These are phyloP conservation scores for Syngnathus acus DNA, from an alignment of 2,797 vertebrate species.

Conservation along the genomic window DNA sequence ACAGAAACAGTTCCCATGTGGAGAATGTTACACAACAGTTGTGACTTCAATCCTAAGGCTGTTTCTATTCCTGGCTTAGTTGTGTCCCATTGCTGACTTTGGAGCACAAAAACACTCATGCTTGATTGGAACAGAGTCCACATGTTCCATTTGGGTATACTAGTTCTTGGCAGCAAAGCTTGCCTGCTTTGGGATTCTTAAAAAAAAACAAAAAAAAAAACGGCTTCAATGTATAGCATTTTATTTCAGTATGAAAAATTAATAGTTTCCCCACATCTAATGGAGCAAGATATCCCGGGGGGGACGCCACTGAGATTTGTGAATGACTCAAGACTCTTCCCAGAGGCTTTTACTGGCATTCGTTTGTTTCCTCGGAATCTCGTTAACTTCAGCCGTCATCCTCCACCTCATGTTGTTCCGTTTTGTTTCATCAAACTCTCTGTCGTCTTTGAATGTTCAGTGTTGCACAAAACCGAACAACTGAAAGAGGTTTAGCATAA, in stretches of 20 bases:
- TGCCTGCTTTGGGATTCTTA: background rate
- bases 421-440: slow-evolving; percentile 43
- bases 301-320: slow-evolving; percentile 11
- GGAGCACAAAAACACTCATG: slow-evolving; percentile 19
- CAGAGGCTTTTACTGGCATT: slow-evolving; percentile 21
- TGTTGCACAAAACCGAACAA: background rate
- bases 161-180: background rate
- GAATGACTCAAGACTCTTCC: slow-evolving; percentile 24
- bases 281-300: slow-evolving; percentile 16
- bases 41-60: slow-evolving; percentile 22
- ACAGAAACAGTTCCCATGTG: slow-evolving; percentile 27
- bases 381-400: slow-evolving; percentile 18
- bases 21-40: slow-evolving; percentile 10
- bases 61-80: slow-evolving; percentile 25
- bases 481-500: background rate
- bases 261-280: slow-evolving; percentile 33
- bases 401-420: slow-evolving; percentile 37
- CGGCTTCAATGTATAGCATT: slow-evolving; percentile 4
- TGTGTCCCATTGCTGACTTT: slow-evolving; percentile 18
- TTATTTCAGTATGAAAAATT: slow-evolving; percentile 16
- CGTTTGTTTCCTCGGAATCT: slow-evolving; percentile 11
- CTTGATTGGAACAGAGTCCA: slow-evolving; percentile 28
- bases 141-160: slow-evolving; percentile 12
- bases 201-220: slow-evolving; percentile 1
- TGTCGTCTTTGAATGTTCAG: slow-evolving; percentile 26